phyloP scores from a whole-genome alignment of 1,140 invertebrate genomes.

The Drosophila yakuba region DNA sequence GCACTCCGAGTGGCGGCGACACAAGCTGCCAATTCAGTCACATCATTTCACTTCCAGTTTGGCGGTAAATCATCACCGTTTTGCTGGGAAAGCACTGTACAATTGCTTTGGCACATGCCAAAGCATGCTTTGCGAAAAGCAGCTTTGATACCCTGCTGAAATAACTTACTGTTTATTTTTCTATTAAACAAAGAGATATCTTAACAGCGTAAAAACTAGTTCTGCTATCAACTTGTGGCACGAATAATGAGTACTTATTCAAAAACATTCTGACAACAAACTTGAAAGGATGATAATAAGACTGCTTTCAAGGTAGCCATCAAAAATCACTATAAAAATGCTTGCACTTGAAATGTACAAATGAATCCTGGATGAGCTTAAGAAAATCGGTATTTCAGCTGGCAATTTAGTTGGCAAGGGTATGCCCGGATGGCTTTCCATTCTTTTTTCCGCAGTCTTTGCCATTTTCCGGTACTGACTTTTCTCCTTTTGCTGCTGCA shows the following conservation, averaged over 20 bases:
- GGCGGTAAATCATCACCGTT: conserved; percentile 52
- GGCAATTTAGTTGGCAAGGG: neutral
- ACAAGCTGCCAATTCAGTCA: conserved; percentile 26
- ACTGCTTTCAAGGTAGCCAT: neutral
- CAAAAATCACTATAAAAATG: neutral
- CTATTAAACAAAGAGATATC: too few species aligned
- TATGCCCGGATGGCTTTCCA: conserved; percentile 18
- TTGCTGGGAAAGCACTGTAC: conserved; percentile 13
- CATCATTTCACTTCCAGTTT: conserved; percentile 54
- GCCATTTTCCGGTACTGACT: conserved; percentile 37
- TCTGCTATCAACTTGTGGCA: too few species aligned
- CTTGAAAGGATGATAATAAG: neutral
- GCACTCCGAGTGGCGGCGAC: conserved; percentile 27
- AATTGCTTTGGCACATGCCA: neutral
- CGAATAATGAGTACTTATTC: too few species aligned
- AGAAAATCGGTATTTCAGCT: neutral
- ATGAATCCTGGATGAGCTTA: neutral
- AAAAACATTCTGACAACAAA: too few species aligned
- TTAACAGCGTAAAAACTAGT: too few species aligned
- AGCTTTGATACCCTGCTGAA: neutral
- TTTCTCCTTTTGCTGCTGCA: conserved; percentile 4
- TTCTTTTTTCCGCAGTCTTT: conserved; percentile 31
- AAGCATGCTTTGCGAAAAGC: neutral
- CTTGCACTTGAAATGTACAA: neutral
- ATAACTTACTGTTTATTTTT: too few species aligned